Conservation (phyloP, 1,140 invertebrate species). For the Colletes latitarsis region DNA sequence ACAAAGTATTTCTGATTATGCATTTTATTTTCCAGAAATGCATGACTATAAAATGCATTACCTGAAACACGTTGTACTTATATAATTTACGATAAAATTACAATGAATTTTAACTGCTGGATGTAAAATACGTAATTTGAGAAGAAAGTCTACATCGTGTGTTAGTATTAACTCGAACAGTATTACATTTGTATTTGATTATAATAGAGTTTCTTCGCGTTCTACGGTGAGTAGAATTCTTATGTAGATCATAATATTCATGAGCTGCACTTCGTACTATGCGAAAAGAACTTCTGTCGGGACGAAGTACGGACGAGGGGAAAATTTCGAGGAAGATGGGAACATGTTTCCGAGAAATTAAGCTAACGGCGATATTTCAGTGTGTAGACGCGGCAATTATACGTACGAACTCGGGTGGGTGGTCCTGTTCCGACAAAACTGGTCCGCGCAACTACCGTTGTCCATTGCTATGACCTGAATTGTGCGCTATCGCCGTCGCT, state of each 20-base stretch:
- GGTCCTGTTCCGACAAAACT: neutral
- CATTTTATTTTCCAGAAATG: no score
- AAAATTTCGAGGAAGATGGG: neutral
- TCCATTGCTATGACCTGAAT: neutral
- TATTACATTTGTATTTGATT: neutral
- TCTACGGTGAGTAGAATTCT: slow-evolving; percentile 17
- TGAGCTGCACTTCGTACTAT: neutral
- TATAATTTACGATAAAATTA: no score
- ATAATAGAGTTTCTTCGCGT: neutral
- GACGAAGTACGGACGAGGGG: neutral
- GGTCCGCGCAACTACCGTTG: neutral
- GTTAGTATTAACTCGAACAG: no score
- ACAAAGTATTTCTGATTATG: no score
- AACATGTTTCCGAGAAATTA: slow-evolving; percentile 11
- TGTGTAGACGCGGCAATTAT: neutral
- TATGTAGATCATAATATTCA: slow-evolving; percentile 28
- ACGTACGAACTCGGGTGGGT: neutral
- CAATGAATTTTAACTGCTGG: neutral
- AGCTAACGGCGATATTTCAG: slow-evolving; percentile 15
- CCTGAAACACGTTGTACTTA: no score
- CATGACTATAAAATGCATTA: no score
- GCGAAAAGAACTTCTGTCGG: neutral
- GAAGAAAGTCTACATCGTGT: neutral
- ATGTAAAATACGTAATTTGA: neutral
- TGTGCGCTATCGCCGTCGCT: neutral